A percentile compares a stretch with the other conserved stretches of the same genome.
These are phyloP conservation scores for Sceloporus tristichus DNA, from an alignment of 2,113 vertebrate genomes.

Conservation along the genomic window DNA sequence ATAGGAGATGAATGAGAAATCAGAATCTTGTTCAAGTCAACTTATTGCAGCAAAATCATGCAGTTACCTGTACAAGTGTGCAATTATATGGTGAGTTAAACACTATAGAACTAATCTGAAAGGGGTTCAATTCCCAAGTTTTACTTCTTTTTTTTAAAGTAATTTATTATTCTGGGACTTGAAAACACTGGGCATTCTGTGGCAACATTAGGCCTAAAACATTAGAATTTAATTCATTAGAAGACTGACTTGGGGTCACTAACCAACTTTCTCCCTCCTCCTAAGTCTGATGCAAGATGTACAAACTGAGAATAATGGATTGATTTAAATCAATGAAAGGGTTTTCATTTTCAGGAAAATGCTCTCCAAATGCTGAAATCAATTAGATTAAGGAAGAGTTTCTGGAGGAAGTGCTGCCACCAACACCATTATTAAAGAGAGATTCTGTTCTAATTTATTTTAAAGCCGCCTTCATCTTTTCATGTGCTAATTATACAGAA, in stretches of 20 bases:
- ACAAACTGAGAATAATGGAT: not conserved
- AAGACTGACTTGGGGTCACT: not conserved
- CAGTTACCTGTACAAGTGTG: not conserved
- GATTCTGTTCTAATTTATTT: constrained; percentile 22
- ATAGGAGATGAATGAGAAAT: not conserved
- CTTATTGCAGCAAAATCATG: not conserved
- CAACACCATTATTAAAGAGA: constrained; percentile 7
- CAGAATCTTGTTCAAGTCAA: not conserved
- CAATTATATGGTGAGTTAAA: constrained; percentile 12
- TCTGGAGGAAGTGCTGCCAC: constrained; percentile 8
- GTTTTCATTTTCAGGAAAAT: not conserved
- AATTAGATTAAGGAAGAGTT: not conserved
- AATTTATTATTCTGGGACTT: constrained; percentile 23
- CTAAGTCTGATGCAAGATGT: not conserved
- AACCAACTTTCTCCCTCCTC: not conserved
- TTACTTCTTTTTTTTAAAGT: constrained; percentile 13
- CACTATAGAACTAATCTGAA: constrained; percentile 22
- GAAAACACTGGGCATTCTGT: not conserved
- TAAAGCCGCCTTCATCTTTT: not conserved
- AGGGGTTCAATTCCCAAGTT: not conserved
- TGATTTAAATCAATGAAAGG: constrained; percentile 2
- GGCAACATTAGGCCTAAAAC: not conserved
- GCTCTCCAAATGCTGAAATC: not conserved
- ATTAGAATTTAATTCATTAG: constrained; percentile 4
- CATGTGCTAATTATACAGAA: constrained; percentile 19